A percentile compares a stretch with the other conserved stretches of the same genome.
Conservation (phyloP, 2,888 invertebrate genomes). For the Dastarcus helophoroides region DNA sequence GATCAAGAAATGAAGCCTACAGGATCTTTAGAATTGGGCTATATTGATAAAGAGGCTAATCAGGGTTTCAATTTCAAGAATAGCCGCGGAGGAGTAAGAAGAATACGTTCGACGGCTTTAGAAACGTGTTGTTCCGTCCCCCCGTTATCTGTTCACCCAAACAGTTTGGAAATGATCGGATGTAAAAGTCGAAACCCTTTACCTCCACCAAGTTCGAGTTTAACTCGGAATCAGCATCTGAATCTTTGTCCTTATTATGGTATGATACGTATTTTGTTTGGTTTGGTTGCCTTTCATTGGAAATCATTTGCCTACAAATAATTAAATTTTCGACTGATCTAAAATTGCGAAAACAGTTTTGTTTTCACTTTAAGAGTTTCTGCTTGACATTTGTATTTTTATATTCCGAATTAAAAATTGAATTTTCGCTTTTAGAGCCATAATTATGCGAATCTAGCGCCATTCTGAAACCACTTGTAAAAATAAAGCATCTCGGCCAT, state of each 20-base stretch:
- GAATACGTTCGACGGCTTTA: constrained; percentile 59
- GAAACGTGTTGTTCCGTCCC: constrained; percentile 56
- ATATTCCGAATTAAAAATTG: too few relatives aligned
- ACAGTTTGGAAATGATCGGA: constrained; percentile 67
- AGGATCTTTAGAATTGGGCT: constrained; percentile 46
- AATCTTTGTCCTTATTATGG: constrained; percentile 50
- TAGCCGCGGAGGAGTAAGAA: constrained; percentile 41
- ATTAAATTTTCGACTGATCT: too few relatives aligned
- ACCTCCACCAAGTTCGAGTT: constrained; percentile 54
- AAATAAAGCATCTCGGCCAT: too few relatives aligned
- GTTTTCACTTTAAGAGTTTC: too few relatives aligned
- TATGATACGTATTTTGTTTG: too few relatives aligned
- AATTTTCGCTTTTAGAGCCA: too few relatives aligned
- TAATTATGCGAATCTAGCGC: too few relatives aligned
- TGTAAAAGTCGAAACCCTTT: constrained; percentile 50
- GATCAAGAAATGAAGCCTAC: constrained; percentile 37
- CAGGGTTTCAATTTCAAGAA: constrained; percentile 33
- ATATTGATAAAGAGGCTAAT: constrained; percentile 37
- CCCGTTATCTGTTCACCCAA: constrained; percentile 66
- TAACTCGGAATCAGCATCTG: constrained; percentile 58
- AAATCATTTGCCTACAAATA: too few relatives aligned
- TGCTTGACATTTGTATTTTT: too few relatives aligned
- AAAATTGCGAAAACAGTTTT: too few relatives aligned
- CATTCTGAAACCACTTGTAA: too few relatives aligned
- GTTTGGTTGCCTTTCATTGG: too few relatives aligned